phyloP scores from a whole-genome alignment of 1,140 invertebrate species.

The Nymphalis io region DNA sequence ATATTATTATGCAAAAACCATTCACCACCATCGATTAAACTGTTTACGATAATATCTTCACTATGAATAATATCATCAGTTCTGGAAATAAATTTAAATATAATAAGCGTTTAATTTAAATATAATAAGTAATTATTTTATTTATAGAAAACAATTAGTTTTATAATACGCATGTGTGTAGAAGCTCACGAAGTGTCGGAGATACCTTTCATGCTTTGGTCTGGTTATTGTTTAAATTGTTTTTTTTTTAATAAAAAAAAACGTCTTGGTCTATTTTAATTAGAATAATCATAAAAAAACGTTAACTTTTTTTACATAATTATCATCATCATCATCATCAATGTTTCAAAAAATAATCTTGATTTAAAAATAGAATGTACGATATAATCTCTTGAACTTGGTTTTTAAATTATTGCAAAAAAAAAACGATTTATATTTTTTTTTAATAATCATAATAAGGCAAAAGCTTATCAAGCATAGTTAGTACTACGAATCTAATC shows the following conservation, averaged over 20 bases:
- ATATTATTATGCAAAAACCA: slow-evolving; percentile 34
- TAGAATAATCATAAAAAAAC: too few relatives aligned
- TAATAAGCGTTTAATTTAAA: slow-evolving; percentile 55
- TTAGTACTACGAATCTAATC: neutral
- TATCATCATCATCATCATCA: too few relatives aligned
- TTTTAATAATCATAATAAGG: too few relatives aligned
- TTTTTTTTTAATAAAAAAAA: neutral
- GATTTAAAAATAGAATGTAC: too few relatives aligned
- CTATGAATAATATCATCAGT: slow-evolving; percentile 33
- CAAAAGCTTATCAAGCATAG: neutral
- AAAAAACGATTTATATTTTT: too few relatives aligned
- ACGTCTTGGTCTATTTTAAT: too few relatives aligned
- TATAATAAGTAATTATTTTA: slow-evolving; percentile 53
- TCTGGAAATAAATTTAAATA: slow-evolving; percentile 48
- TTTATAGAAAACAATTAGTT: slow-evolving; percentile 43
- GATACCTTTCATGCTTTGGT: slow-evolving; percentile 16
- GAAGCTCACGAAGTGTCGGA: slow-evolving; percentile 11
- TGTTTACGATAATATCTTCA: slow-evolving; percentile 40
- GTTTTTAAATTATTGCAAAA: too few relatives aligned
- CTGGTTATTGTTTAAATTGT: neutral
- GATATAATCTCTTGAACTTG: too few relatives aligned
- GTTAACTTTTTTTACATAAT: too few relatives aligned
- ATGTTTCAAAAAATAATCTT: too few relatives aligned
- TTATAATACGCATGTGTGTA: neutral
- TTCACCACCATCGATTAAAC: slow-evolving; percentile 37